Evolutionary conservation across 2,797 vertebrate genomes (phyloP).

Genomic region (Peromyscus eremicus): DNA sequence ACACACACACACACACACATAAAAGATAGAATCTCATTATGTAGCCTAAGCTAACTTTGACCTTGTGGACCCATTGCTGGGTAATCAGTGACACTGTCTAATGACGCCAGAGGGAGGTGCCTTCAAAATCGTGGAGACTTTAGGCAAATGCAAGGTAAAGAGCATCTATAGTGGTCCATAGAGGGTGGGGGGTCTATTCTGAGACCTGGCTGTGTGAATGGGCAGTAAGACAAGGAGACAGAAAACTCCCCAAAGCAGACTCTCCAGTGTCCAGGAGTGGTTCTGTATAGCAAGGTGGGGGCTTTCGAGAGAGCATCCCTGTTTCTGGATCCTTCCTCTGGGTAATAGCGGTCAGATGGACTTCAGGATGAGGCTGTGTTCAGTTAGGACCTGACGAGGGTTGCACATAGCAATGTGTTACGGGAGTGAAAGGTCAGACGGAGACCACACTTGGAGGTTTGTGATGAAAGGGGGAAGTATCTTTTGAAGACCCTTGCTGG

Average conservation of each 20-base stretch:
- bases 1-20: too few relatives aligned
- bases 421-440: background rate
- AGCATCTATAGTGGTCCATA: too few relatives aligned
- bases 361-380: background rate
- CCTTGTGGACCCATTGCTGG: background rate
- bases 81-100: background rate
- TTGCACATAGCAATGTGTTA: background rate
- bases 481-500: background rate
- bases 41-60: background rate
- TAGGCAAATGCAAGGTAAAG: background rate
- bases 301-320: background rate
- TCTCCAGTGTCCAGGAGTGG: background rate
- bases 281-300: background rate
- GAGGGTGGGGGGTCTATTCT: background rate
- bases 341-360: background rate
- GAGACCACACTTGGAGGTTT: background rate
- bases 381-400: background rate
- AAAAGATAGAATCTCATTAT: background rate
- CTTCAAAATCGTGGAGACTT: background rate
- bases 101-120: background rate
- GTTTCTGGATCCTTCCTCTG: background rate
- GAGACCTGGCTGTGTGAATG: background rate
- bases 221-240: background rate
- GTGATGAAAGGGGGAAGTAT: background rate
- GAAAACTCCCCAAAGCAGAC: background rate